phyloP scores from a whole-genome alignment of 2,888 invertebrate species.

The Perizoma affinitatum region DNA sequence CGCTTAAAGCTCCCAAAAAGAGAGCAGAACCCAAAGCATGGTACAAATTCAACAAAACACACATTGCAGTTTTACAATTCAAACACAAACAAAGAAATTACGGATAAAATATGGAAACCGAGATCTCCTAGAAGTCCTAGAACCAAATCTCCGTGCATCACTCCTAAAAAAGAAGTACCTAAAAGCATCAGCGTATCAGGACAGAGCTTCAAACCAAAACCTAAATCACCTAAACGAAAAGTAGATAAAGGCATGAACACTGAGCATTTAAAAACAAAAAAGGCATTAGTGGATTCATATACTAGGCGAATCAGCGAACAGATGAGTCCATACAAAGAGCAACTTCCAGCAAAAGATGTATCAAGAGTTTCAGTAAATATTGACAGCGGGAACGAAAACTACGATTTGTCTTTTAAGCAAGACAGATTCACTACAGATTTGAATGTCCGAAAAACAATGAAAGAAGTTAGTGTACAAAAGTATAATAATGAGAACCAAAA shows the following conservation, averaged over 20 bases:
- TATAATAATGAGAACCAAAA: conserved; percentile 36
- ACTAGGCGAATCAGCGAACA: conserved; percentile 50
- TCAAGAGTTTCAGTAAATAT: conserved; percentile 65
- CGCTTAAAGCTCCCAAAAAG: conserved; percentile 9
- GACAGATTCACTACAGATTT: conserved; percentile 53
- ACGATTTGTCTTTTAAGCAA: conserved; percentile 58
- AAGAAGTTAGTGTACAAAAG: conserved; percentile 40
- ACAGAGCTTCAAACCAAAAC: conserved; percentile 19
- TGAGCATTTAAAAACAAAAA: conserved; percentile 54
- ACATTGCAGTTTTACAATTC: conserved; percentile 16
- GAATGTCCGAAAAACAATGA: conserved; percentile 52
- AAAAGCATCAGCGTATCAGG: conserved; percentile 5
- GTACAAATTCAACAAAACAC: conserved; percentile 11
- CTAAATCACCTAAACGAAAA: conserved; percentile 42
- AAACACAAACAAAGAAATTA: not conserved
- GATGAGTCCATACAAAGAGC: conserved; percentile 37
- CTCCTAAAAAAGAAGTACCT: conserved; percentile 9
- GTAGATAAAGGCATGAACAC: conserved; percentile 32
- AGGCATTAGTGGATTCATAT: conserved; percentile 57
- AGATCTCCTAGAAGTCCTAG: conserved; percentile 7
- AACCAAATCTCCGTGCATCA: conserved; percentile 7
- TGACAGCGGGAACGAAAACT: conserved; percentile 60
- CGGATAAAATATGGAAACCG: not conserved
- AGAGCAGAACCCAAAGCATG: conserved; percentile 1
- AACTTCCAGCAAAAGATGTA: conserved; percentile 40